Evolutionary conservation across 2,113 vertebrate genomes (phyloP), one percentile per base, ranked within the genome.

Genomic region (Piprites chloris): DNA sequence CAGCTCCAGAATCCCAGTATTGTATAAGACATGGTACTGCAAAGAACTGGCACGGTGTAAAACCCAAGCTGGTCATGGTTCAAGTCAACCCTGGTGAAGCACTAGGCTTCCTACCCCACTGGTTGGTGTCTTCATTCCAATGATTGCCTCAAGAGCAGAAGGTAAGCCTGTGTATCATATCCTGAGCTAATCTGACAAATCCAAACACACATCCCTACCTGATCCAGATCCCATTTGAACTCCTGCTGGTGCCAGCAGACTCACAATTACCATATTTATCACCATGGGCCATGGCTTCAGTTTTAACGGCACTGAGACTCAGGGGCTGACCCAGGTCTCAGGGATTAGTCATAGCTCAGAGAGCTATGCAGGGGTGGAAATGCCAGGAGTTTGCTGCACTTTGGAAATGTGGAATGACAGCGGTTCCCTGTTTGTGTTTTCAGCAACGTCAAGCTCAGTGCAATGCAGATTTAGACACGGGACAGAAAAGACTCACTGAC

Each of bases 371-470:
- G 46, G 33, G 10, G 4, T 71, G 52, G 39, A 81, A 88, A 84
- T 41, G 18, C 37, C 56, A 52, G 72, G 67, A 73, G 32, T 86
- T 59, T 56, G 39, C 47, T 81, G 39, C 79, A 30, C 5, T 46
- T 80, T 3, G 1, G 26, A 46, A 46, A 33, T 5, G 2, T 59
- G 41, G 39, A 53, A 33, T 83, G 65, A 87, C 37, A 55, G 47
- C 69, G 47, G 42, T 59, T 90, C 28, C 11, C 28, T 81, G 16
- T 66, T 94, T 2, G 0, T 82, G 22, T 55, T 55, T 61, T 20
- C 92, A 98, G 98, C 94, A 96, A 62, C 59, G 1, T 19, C 89
- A 11, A 80, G 91, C 93, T 87, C 61, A 95, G 11, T 50, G 53
- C 17, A 75, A 93, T 72, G 65, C 21, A 73, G 75, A 58, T 21